Conservation (phyloP, 2,797 vertebrate species). For the Acrossocheilus fasciatus region DNA sequence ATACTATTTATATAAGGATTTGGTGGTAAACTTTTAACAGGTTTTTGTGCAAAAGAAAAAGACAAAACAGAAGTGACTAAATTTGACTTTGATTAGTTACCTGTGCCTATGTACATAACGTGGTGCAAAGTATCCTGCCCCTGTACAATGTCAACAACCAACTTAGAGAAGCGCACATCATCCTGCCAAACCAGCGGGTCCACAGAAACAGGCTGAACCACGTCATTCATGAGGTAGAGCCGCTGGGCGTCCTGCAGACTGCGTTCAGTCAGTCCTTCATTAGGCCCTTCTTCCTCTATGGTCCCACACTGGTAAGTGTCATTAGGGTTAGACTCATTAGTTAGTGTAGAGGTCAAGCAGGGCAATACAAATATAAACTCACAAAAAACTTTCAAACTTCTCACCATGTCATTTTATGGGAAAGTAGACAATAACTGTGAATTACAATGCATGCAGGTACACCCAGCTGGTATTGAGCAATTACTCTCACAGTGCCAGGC, state of each 20-base stretch:
- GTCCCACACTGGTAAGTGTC: slow-evolving; percentile 87
- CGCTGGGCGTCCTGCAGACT: slow-evolving; percentile 97
- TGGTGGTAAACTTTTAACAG: no score
- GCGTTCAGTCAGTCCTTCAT: slow-evolving; percentile 93
- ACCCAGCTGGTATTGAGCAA: slow-evolving; percentile 35
- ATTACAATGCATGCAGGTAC: slow-evolving; percentile 45
- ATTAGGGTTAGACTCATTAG: slow-evolving; percentile 5
- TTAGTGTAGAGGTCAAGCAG: slow-evolving; percentile 11
- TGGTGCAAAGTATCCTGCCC: slow-evolving; percentile 96
- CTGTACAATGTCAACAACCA: slow-evolving; percentile 97
- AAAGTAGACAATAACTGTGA: slow-evolving; percentile 29
- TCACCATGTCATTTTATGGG: slow-evolving; percentile 25
- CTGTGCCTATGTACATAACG: slow-evolving; percentile 98
- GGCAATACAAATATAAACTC: background rate
- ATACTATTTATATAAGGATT: slow-evolving; percentile 24
- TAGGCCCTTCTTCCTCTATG: slow-evolving; percentile 88
- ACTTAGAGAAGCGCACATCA: slow-evolving; percentile 91
- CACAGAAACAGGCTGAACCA: slow-evolving; percentile 93
- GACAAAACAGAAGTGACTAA: background rate
- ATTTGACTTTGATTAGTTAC: slow-evolving; percentile 67
- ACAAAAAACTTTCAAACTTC: background rate
- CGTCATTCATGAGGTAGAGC: slow-evolving; percentile 96
- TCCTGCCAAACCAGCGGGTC: slow-evolving; percentile 96
- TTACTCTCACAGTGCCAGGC: slow-evolving; percentile 31
- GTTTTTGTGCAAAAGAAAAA: background rate